phyloP scores from a whole-genome alignment of 1,140 invertebrate genomes.

The Calosoma granatense region DNA sequence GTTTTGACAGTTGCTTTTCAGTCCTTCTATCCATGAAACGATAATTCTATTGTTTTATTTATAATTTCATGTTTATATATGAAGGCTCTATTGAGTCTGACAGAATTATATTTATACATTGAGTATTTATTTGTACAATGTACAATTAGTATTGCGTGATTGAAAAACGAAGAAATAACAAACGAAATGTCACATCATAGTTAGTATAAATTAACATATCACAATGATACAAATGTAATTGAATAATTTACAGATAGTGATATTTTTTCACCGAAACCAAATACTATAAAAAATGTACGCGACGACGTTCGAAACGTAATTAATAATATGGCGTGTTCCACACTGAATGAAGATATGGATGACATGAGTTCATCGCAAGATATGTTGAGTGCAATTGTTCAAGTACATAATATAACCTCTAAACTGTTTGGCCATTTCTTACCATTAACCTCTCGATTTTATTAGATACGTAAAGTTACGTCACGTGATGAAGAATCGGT shows the following conservation, averaged over 20 bases:
- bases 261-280: background rate
- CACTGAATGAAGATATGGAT: conserved; percentile 16
- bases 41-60: background rate
- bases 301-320: conserved; percentile 20
- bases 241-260: too few relatives aligned
- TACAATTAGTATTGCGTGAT: background rate
- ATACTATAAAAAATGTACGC: conserved; percentile 7
- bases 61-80: background rate
- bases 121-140: background rate
- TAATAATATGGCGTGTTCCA: conserved; percentile 15
- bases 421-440: too few relatives aligned
- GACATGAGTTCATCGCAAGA: conserved; percentile 9
- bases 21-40: background rate
- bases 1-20: background rate
- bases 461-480: background rate
- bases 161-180: background rate
- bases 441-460: too few relatives aligned
- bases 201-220: too few relatives aligned
- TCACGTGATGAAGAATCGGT: background rate
- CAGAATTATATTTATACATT: too few relatives aligned
- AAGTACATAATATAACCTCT: too few relatives aligned
- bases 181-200: too few relatives aligned
- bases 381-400: too few relatives aligned
- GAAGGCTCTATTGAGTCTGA: background rate
- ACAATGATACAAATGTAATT: background rate